Conservation (phyloP, 2,888 invertebrate species). For the Cryptosula pallasiana region DNA sequence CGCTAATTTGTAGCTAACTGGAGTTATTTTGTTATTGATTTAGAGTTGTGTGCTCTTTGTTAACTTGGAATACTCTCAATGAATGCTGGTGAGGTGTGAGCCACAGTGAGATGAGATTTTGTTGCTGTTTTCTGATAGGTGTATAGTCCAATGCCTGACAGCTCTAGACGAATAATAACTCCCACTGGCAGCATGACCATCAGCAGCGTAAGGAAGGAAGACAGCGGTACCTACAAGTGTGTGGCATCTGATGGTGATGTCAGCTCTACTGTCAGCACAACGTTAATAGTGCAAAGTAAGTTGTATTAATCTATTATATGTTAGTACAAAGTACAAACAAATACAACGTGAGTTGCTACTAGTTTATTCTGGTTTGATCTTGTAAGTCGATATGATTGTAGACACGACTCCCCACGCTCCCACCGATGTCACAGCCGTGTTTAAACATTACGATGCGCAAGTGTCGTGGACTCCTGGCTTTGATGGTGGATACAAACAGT, state of each 20-base stretch:
- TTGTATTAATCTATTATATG: not conserved
- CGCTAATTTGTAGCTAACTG: too few relatives aligned
- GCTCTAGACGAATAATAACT: constrained; percentile 68
- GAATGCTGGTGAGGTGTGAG: too few relatives aligned
- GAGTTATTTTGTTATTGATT: too few relatives aligned
- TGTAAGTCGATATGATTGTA: constrained; percentile 47
- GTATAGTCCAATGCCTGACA: constrained; percentile 57
- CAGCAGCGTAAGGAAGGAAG: constrained; percentile 75
- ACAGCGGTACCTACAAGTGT: constrained; percentile 93
- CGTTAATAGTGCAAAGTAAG: constrained; percentile 51
- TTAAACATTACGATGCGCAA: constrained; percentile 81
- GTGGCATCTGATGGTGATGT: constrained; percentile 92
- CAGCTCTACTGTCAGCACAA: constrained; percentile 74
- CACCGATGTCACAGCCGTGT: constrained; percentile 78
- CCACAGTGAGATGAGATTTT: too few relatives aligned
- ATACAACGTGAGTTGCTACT: not conserved
- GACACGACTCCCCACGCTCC: constrained; percentile 96
- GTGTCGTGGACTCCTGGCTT: constrained; percentile 89
- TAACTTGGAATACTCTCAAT: too few relatives aligned
- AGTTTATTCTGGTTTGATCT: too few relatives aligned
- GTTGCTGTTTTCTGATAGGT: not conserved
- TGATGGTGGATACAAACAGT: constrained; percentile 90
- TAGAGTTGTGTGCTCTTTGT: too few relatives aligned
- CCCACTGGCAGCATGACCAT: constrained; percentile 85
- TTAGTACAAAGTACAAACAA: not conserved